Evolutionary conservation across 2,113 vertebrate genomes (phyloP).

Genomic region (Gadus chalcogrammus): DNA sequence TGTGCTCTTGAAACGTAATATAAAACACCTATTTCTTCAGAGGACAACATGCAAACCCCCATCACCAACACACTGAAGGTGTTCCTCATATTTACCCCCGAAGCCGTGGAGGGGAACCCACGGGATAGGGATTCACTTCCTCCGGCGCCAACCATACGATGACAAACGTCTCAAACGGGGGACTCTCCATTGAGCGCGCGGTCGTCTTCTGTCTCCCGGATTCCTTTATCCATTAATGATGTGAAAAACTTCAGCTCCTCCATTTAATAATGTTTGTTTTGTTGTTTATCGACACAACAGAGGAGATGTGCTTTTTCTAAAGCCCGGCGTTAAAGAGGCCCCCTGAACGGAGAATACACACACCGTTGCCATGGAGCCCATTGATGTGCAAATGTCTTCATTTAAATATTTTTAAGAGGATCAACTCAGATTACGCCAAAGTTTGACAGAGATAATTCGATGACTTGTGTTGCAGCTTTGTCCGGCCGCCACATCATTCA

Average conservation of each 20-base stretch:
- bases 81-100: too few relatives aligned
- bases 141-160: constrained; percentile 61
- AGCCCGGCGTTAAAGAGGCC: constrained; percentile 75
- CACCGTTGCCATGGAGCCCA: constrained; percentile 74
- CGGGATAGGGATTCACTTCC: background rate
- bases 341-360: constrained; percentile 74
- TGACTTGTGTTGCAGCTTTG: constrained; percentile 81
- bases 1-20: too few relatives aligned
- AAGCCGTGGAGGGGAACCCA: too few relatives aligned
- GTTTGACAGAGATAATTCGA: constrained; percentile 82
- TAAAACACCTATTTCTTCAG: too few relatives aligned
- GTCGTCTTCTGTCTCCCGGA: constrained; percentile 47
- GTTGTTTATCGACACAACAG: constrained; percentile 80
- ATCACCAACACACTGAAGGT: too few relatives aligned
- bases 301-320: constrained; percentile 77
- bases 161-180: constrained; percentile 55
- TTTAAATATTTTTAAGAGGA: constrained; percentile 85
- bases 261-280: constrained; percentile 78
- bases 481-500: constrained; percentile 75
- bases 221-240: constrained; percentile 68
- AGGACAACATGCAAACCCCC: too few relatives aligned
- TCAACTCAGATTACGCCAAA: constrained; percentile 83
- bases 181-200: constrained; percentile 57
- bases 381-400: constrained; percentile 81
- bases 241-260: constrained; percentile 69